Base-by-base conservation (phyloP, 30 jellyfish, hydroid and myxozoan genomes). In the Aurelia aurita complex sp. Pacific region DNA sequence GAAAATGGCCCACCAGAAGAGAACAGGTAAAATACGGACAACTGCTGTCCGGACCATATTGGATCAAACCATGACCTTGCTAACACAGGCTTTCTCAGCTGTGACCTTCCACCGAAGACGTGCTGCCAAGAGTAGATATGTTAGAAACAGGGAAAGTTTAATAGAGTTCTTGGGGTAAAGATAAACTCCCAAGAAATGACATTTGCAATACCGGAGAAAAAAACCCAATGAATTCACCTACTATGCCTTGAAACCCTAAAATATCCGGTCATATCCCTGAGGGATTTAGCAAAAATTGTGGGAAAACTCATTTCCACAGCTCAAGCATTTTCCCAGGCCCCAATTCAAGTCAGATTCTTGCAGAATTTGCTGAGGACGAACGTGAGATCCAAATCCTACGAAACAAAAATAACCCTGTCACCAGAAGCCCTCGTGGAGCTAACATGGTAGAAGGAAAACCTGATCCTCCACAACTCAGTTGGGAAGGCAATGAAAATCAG, bases 261-360 rank as follows among this genome's bases (percentile, higher is more conserved):
- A 36, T 18, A 79, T 15, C 65, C 82, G 11, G 10, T 10, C 29
- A 35, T 35, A 60, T 60, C 89, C 19, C 89, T 62, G 82, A 61
- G 82, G 42, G 8, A 61, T 8, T 12, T 79, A 52, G 70, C 81
- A 81, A 65, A 67, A 59, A 64, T 77, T 34, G 77, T 57, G 38
- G 87, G 87, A 66, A 77, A 77, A 60, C 79, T 77, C 32, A 79
- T 79, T 81, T 42, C 89, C 4, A 62, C 81, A 14, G 89, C 89
- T 40, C 87, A 64, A 64, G 89, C 89, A 4, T 79, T 79, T 34
- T 50, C 89, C 29, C 81, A 69, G 38, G 89, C 89, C 80, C 89
- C 89, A 57, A 19, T 74, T 23, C 85, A 79, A 72, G 89, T 79
- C 69, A 64, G 69, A 63, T 61, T 79, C 53, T 69, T 79, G 35